These are phyloP conservation scores for Dendropsophus ebraccatus DNA, from an alignment of 2,113 vertebrate species.

Conservation along the genomic window DNA sequence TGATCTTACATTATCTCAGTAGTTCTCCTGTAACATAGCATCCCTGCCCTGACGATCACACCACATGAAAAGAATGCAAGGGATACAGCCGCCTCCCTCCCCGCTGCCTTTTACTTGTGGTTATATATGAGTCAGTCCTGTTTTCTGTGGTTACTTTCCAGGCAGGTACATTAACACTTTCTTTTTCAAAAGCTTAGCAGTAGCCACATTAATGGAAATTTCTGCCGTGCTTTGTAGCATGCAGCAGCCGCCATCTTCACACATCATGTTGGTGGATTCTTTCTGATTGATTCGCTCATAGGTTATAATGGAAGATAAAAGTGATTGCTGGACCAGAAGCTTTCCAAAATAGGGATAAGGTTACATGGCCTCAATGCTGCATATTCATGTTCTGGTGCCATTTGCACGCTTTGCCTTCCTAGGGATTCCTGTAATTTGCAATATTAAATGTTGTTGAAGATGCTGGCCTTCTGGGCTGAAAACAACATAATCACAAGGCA, in stretches of 20 bases:
- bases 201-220: not conserved
- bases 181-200: not conserved
- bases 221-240: not conserved
- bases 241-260: not conserved
- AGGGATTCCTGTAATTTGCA: not conserved
- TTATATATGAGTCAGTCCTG: constrained; percentile 20
- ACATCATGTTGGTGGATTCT: not conserved
- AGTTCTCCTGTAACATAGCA: constrained; percentile 27
- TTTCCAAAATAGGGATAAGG: too few species aligned
- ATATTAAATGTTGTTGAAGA: not conserved
- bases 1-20: constrained; percentile 52
- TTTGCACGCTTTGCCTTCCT: too few species aligned
- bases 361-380: too few species aligned
- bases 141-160: constrained; percentile 8
- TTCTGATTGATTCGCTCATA: not conserved
- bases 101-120: constrained; percentile 31
- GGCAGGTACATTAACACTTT: constrained; percentile 42
- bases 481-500: too few species aligned
- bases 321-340: too few species aligned
- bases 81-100: constrained; percentile 14
- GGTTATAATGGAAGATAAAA: not conserved
- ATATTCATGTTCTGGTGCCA: too few species aligned
- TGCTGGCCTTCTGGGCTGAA: not conserved
- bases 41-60: constrained; percentile 29
- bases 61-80: constrained; percentile 50